Percentiles rank a stretch among this genome's conserved stretches.
These are phyloP conservation scores for Psylliodes chrysocephalus DNA, from an alignment of 2,888 invertebrate genomes.

Conservation along the genomic window DNA sequence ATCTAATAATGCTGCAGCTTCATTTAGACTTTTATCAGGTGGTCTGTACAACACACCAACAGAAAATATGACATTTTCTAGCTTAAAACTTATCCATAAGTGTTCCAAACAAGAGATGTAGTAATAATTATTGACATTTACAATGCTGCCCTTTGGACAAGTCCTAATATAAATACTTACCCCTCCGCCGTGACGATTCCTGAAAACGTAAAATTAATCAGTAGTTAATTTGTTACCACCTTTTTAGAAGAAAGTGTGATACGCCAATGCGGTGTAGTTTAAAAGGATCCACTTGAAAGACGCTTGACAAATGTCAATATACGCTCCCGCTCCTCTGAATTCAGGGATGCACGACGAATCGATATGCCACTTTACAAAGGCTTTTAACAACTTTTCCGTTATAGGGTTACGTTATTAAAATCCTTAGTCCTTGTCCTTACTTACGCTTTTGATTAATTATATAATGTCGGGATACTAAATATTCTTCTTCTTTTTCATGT, in stretches of 20 bases:
- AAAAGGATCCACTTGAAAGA: constrained; percentile 4
- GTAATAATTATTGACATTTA: no score
- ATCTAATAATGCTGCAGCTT: no score
- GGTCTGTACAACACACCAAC: no score
- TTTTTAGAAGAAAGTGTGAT: neutral
- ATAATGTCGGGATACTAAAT: neutral
- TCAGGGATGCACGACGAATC: constrained; percentile 40
- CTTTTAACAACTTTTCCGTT: constrained; percentile 39
- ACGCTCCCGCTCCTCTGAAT: constrained; percentile 20
- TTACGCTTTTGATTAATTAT: constrained; percentile 41
- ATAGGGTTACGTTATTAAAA: constrained; percentile 32
- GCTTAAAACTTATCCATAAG: no score
- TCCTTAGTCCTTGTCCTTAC: constrained; percentile 36
- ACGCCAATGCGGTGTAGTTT: neutral
- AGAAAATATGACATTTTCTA: no score
- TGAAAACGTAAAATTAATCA: no score
- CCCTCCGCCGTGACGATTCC: no score
- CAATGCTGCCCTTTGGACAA: no score
- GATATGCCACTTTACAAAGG: constrained; percentile 41
- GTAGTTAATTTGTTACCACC: no score
- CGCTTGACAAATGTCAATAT: constrained; percentile 42
- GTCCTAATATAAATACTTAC: no score
- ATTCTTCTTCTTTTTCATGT: constrained; percentile 4
- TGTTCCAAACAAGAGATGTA: no score
- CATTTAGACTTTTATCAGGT: no score